Conservation (phyloP, 2,113 vertebrate genomes). For the Ancistrus triradiatus region DNA sequence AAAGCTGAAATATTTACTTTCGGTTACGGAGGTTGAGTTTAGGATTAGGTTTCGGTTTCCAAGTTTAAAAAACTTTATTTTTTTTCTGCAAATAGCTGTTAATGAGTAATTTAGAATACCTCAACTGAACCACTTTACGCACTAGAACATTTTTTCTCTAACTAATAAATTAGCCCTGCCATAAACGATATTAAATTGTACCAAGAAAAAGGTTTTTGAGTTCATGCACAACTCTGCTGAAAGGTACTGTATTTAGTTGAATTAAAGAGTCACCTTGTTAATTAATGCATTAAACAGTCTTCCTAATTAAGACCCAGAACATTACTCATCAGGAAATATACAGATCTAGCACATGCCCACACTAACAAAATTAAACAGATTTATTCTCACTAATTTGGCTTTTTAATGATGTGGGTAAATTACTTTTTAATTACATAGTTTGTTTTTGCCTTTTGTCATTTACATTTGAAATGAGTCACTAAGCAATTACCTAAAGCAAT, state of each 20-base stretch:
- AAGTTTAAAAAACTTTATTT: too few relatives aligned
- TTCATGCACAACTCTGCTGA: neutral
- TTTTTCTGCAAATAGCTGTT: too few relatives aligned
- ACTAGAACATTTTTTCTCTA: neutral
- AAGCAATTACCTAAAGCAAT: constrained; percentile 46
- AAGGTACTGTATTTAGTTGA: neutral
- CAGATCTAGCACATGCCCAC: constrained; percentile 10
- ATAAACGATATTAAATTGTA: neutral
- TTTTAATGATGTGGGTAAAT: constrained; percentile 51
- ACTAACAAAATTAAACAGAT: constrained; percentile 18
- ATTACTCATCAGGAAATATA: constrained; percentile 14
- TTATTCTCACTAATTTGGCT: constrained; percentile 38
- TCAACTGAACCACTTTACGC: neutral
- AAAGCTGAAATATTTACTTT: too few relatives aligned
- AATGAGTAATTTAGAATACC: constrained; percentile 8
- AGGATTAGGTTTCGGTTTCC: too few relatives aligned
- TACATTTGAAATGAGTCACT: constrained; percentile 41
- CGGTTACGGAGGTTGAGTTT: too few relatives aligned
- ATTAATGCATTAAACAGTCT: constrained; percentile 6
- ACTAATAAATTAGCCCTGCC: neutral
- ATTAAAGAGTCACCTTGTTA: constrained; percentile 7
- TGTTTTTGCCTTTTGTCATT: constrained; percentile 39
- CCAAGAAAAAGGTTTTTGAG: neutral
- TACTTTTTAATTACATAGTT: constrained; percentile 50
- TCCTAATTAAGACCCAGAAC: neutral